Percentiles rank a stretch among this genome's conserved stretches.
Conservation (phyloP, 2,888 invertebrate genomes). For the Athetis lepigone region DNA sequence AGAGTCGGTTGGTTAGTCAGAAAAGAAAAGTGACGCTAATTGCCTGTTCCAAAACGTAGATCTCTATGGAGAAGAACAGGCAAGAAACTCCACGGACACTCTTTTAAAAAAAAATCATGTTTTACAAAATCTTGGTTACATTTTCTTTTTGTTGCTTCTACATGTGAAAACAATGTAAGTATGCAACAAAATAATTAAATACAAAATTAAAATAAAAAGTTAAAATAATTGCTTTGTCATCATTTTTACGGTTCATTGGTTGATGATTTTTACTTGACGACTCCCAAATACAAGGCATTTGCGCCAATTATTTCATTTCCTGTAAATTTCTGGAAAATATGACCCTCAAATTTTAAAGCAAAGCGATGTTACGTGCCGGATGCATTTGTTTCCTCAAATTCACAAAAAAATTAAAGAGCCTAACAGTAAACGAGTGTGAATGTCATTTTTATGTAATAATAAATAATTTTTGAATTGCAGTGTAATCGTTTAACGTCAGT, state of each 20-base stretch:
- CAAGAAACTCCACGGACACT: too few species aligned
- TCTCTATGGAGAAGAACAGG: too few species aligned
- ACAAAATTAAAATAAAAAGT: too few species aligned
- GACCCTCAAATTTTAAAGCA: conserved; percentile 2
- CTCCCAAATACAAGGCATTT: background rate
- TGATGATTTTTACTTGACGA: background rate
- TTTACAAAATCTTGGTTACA: too few species aligned
- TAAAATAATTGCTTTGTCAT: too few species aligned
- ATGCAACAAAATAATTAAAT: too few species aligned
- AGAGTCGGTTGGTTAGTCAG: too few species aligned
- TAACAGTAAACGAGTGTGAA: conserved; percentile 6
- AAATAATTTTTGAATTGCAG: conserved; percentile 34
- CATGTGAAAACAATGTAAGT: too few species aligned
- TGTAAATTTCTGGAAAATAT: background rate
- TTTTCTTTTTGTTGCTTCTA: too few species aligned
- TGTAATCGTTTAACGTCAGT: conserved; percentile 47
- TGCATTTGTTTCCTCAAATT: conserved; percentile 31
- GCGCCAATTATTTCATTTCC: background rate
- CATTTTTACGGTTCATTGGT: background rate
- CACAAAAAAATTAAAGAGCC: conserved; percentile 8
- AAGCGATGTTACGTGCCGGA: conserved; percentile 9
- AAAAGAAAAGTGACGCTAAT: too few species aligned
- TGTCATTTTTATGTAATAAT: conserved; percentile 10
- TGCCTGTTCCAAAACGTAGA: too few species aligned
- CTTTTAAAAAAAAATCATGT: too few species aligned